Evolutionary conservation across 2,113 vertebrate genomes (phyloP).

Genomic region (Neotoma lepida): DNA sequence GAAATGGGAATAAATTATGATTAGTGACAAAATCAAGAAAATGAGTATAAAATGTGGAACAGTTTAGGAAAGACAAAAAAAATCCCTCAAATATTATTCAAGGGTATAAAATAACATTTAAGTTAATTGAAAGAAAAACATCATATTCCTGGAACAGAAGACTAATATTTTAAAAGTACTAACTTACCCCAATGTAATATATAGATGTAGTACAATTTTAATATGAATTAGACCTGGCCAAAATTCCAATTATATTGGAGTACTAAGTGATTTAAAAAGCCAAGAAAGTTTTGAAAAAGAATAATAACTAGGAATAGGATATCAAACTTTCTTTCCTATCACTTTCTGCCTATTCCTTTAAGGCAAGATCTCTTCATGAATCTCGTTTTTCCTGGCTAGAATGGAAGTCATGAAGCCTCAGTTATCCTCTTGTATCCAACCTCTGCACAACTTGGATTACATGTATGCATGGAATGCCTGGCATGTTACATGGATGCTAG

Average conservation of each 20-base stretch:
- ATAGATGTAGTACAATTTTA: constrained; percentile 2
- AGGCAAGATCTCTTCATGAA: not conserved
- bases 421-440: not conserved
- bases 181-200: not conserved
- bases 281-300: constrained; percentile 21
- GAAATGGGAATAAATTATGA: not conserved
- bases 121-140: constrained; percentile 19
- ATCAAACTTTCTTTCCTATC: not conserved
- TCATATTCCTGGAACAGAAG: not conserved
- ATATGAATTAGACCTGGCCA: not conserved
- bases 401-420: not conserved
- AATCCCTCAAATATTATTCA: constrained; percentile 13
- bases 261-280: constrained; percentile 1
- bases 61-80: not conserved
- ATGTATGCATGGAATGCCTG: not conserved
- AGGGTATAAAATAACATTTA: constrained; percentile 3
- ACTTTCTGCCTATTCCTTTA: not conserved
- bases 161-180: constrained; percentile 7
- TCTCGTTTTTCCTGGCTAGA: not conserved
- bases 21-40: not conserved
- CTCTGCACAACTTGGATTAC: not conserved
- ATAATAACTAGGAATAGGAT: not conserved
- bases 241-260: constrained; percentile 21
- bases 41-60: not conserved
- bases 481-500: not conserved